Percentiles rank a stretch among this genome's conserved stretches.
These are phyloP conservation scores for Caenorhabditis elegans DNA, from an alignment of 1,140 invertebrate species.

Conservation along the genomic window WBcel235 BX284605.5:10841501-10842000, in stretches of 20 bases:
- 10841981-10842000: not conserved
- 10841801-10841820: not conserved
- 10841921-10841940: not conserved
- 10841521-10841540: too few species aligned
- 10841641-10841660: too few species aligned
- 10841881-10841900: not conserved
- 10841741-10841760: not conserved
- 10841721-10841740: constrained; percentile 14
- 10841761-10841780: constrained; percentile 18
- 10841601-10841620: too few species aligned
- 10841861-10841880: not conserved
- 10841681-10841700: constrained; percentile 18
- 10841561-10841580: too few species aligned
- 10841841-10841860: not conserved
- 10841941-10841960: not conserved
- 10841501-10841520: not conserved
- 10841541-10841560: too few species aligned
- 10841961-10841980: not conserved
- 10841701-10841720: not conserved
- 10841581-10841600: too few species aligned
- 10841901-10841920: not conserved
- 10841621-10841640: too few species aligned
- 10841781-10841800: not conserved
- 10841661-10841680: too few species aligned
- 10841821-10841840: not conserved